Percentiles rank a stretch among this genome's conserved stretches.
Evolutionary conservation across 2,113 vertebrate genomes (phyloP).

Genomic region (Entelurus aequoreus): DNA sequence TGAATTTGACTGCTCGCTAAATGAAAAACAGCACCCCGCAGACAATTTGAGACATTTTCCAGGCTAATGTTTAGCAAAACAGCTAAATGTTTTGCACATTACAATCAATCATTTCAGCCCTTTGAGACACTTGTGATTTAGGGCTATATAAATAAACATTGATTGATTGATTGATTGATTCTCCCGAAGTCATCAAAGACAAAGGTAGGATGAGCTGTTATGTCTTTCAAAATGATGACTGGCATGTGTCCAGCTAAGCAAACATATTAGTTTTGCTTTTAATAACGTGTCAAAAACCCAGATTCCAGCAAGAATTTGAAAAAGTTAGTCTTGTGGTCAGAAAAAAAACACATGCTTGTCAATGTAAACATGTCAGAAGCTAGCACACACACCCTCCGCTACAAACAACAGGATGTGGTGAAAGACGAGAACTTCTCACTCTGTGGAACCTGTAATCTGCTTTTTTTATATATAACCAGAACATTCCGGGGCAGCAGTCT

Average conservation of each 20-base stretch:
- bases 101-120: not conserved
- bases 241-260: too few species aligned
- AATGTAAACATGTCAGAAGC: not conserved
- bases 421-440: constrained; percentile 29
- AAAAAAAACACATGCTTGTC: not conserved
- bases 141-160: too few species aligned
- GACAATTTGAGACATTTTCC: not conserved
- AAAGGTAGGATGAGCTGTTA: too few species aligned
- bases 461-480: constrained; percentile 22
- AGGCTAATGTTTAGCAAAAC: not conserved
- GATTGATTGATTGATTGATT: too few species aligned
- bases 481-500: constrained; percentile 33
- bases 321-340: not conserved
- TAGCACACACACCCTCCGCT: not conserved
- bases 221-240: too few species aligned
- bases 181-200: too few species aligned
- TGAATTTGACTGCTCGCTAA: not conserved
- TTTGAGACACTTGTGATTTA: too few species aligned
- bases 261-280: too few species aligned
- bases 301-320: not conserved
- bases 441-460: constrained; percentile 47
- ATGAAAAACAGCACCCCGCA: not conserved
- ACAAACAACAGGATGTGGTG: constrained; percentile 38
- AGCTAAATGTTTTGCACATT: not conserved
- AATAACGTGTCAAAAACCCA: too few species aligned